phyloP scores from a whole-genome alignment of 1,140 invertebrate species.

The Lepidurus arcticus region DNA sequence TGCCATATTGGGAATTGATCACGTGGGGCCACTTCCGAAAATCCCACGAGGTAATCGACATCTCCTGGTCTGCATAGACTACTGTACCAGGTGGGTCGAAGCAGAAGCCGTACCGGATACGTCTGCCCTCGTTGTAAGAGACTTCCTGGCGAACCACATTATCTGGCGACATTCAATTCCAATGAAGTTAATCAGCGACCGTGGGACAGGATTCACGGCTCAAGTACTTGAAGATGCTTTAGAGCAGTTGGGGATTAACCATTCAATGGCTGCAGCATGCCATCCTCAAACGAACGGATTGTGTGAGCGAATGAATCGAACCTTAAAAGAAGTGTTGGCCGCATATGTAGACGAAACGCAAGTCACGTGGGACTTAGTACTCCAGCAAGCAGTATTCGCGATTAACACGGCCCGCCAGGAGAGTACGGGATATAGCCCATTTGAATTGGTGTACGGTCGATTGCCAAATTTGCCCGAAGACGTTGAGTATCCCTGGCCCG shows the following conservation, averaged over 20 bases:
- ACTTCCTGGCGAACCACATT: slow-evolving; percentile 1
- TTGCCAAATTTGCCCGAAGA: neutral
- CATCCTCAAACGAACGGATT: slow-evolving; percentile 10
- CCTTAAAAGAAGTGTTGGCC: neutral
- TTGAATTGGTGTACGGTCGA: neutral
- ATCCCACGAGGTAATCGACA: slow-evolving; percentile 28
- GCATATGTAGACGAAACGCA: neutral
- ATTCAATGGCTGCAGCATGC: neutral
- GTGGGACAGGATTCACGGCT: neutral
- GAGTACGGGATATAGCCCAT: neutral
- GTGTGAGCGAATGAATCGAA: neutral
- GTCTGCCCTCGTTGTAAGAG: neutral
- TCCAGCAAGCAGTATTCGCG: neutral
- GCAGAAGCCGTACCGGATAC: slow-evolving; percentile 9
- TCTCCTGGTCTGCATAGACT: slow-evolving; percentile 24
- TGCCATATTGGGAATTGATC: slow-evolving; percentile 27
- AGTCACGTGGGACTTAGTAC: neutral
- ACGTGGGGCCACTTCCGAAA: slow-evolving; percentile 21
- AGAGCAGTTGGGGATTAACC: too few relatives aligned
- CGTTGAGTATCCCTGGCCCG: too few relatives aligned
- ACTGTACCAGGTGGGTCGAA: neutral
- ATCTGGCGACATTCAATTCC: slow-evolving; percentile 5
- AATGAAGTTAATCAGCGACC: neutral
- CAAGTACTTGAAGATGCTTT: neutral
- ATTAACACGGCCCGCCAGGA: slow-evolving; percentile 4